phyloP scores from a whole-genome alignment of 2,797 vertebrate genomes.

The Xenopus petersii region DNA sequence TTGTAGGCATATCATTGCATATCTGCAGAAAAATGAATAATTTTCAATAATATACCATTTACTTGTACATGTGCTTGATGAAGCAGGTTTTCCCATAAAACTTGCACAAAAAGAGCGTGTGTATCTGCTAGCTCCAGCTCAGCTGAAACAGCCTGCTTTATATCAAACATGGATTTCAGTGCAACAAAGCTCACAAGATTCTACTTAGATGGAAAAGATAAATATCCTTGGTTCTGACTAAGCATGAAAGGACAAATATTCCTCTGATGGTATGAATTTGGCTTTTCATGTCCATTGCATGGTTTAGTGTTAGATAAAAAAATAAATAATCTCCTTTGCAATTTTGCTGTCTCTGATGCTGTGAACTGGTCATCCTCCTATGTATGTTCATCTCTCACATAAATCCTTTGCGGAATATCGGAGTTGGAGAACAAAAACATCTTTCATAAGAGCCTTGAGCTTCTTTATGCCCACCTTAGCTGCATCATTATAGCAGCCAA shows the following conservation, averaged over 20 bases:
- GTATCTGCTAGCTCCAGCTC: no score
- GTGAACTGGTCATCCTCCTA: constrained; percentile 1
- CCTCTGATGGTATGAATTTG: not conserved
- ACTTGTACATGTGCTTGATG: no score
- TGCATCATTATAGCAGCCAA: constrained; percentile 18
- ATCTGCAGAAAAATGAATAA: no score
- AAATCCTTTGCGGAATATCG: constrained; percentile 10
- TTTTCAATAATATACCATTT: no score
- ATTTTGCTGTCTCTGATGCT: constrained; percentile 10
- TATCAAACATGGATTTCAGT: no score
- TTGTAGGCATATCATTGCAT: no score
- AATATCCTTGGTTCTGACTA: no score
- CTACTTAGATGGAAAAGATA: no score
- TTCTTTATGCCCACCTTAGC: constrained; percentile 21
- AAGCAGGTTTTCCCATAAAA: no score
- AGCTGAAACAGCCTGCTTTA: no score
- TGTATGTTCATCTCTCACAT: constrained; percentile 4
- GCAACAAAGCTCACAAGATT: no score
- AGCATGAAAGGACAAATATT: not conserved
- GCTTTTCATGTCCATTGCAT: not conserved
- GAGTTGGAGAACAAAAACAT: constrained; percentile 7
- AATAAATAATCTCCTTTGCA: not conserved
- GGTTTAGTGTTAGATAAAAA: constrained; percentile 7
- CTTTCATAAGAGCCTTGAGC: constrained; percentile 27
- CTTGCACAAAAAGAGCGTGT: no score